phyloP scores from a whole-genome alignment of 2,797 vertebrate species.

The Dicrostonyx torquatus region DNA sequence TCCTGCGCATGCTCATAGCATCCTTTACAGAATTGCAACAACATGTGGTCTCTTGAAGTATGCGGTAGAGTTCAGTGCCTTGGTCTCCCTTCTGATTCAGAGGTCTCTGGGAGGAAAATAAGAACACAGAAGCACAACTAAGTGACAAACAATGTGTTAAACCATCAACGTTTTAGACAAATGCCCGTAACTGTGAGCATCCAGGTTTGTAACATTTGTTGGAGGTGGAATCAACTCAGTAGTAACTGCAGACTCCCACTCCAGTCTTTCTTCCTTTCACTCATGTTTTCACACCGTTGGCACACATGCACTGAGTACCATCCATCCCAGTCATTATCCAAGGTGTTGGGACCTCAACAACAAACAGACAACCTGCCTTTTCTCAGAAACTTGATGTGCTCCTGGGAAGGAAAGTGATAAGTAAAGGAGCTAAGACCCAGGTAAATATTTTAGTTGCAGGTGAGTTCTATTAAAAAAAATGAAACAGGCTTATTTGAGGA shows the following conservation, averaged over 20 bases:
- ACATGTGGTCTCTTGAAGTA: not conserved
- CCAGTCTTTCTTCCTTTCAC: not conserved
- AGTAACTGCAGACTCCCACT: not conserved
- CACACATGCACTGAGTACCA: not conserved
- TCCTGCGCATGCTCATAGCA: rapidly evolving
- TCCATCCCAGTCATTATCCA: not conserved
- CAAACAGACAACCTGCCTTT: not conserved
- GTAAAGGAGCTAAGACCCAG: not conserved
- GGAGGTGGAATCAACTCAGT: not conserved
- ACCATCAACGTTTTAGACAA: not conserved
- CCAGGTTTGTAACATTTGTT: not conserved
- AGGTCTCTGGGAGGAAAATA: not conserved
- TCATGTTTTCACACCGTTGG: not conserved
- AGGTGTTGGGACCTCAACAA: not conserved
- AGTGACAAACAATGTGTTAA: not conserved
- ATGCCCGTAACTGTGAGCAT: not conserved
- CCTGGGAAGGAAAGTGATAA: not conserved
- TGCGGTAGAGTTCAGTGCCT: not conserved
- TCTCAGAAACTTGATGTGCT: not conserved
- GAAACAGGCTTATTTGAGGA: not conserved
- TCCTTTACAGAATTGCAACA: not conserved
- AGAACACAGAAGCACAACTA: not conserved
- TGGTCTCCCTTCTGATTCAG: not conserved
- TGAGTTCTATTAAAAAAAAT: not conserved
- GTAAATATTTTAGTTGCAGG: not conserved